Percentiles rank a stretch among this genome's conserved stretches.
These are phyloP conservation scores for Danio kyathit DNA, from an alignment of 2,797 vertebrate genomes.

Conservation along the genomic window DNA sequence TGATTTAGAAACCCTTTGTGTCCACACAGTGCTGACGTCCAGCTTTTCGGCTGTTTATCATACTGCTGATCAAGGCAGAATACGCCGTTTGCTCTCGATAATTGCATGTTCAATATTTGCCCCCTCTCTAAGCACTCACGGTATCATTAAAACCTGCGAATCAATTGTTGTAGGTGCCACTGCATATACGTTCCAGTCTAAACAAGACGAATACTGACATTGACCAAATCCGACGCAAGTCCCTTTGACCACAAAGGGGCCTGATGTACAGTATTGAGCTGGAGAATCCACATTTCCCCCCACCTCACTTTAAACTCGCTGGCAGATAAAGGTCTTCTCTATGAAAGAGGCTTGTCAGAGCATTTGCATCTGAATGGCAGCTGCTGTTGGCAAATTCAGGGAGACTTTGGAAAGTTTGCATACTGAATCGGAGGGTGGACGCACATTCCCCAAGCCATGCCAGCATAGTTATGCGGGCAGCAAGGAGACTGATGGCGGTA, in stretches of 20 bases:
- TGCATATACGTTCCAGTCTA: constrained; percentile 50
- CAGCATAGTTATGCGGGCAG: constrained; percentile 76
- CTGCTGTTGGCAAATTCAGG: constrained; percentile 84
- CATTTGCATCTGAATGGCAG: constrained; percentile 82
- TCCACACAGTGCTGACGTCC: constrained; percentile 24
- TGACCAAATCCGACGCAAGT: constrained; percentile 36
- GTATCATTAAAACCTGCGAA: constrained; percentile 18
- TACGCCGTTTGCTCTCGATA: constrained; percentile 5
- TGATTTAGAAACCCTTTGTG: constrained; percentile 17
- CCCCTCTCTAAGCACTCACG: constrained; percentile 26
- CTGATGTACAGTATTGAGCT: constrained; percentile 58
- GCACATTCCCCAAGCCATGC: constrained; percentile 76
- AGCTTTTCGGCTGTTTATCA: constrained; percentile 1
- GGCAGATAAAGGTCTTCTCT: constrained; percentile 71
- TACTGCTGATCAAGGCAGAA: constrained; percentile 34
- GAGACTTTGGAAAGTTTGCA: constrained; percentile 78
- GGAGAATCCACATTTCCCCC: constrained; percentile 40
- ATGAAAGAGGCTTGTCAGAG: constrained; percentile 73
- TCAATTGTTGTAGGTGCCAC: constrained; percentile 52
- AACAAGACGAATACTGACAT: constrained; percentile 39
- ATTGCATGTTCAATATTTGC: constrained; percentile 40
- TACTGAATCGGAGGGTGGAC: constrained; percentile 77
- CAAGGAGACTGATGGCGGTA: constrained; percentile 67
- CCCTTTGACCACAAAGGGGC: constrained; percentile 29
- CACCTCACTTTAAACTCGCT: constrained; percentile 53